phyloP scores from a whole-genome alignment of 2,797 vertebrate genomes.

The Siniperca undulata region DNA sequence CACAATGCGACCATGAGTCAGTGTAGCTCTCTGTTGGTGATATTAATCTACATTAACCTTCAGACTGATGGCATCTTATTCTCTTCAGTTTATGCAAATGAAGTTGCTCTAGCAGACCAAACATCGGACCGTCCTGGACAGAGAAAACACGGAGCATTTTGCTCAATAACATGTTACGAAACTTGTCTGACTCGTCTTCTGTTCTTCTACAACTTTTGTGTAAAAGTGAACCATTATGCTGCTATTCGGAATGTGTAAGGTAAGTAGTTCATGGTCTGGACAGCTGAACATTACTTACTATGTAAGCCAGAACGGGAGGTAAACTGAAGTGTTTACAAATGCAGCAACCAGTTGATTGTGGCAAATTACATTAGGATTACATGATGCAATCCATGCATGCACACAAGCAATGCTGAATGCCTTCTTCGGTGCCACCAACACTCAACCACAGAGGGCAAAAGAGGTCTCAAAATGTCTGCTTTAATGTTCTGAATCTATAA shows the following conservation, averaged over 20 bases:
- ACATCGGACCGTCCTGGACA: not conserved
- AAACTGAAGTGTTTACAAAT: slow-evolving; percentile 31
- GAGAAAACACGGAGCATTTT: not conserved
- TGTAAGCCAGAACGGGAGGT: not conserved
- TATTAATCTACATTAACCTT: slow-evolving; percentile 8
- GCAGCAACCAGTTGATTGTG: slow-evolving; percentile 10
- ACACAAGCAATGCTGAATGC: slow-evolving; percentile 16
- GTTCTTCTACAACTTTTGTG: not conserved
- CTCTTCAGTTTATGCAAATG: not conserved
- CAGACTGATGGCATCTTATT: slow-evolving; percentile 8
- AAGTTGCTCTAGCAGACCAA: not conserved
- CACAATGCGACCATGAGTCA: not conserved
- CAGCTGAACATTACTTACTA: not conserved
- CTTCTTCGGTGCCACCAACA: slow-evolving; percentile 8
- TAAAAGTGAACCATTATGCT: not conserved
- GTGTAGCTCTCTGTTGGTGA: not conserved
- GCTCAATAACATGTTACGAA: not conserved
- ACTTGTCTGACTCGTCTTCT: not conserved
- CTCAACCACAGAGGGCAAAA: not conserved
- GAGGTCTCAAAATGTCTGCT: not conserved
- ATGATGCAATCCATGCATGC: slow-evolving; percentile 41
- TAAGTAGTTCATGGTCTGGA: not conserved
- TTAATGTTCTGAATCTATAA: not conserved
- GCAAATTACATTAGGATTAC: slow-evolving; percentile 41
- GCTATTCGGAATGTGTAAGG: not conserved